Evolutionary conservation across 2,113 vertebrate genomes (phyloP).

Genomic region (Leptocoma aspasia): DNA sequence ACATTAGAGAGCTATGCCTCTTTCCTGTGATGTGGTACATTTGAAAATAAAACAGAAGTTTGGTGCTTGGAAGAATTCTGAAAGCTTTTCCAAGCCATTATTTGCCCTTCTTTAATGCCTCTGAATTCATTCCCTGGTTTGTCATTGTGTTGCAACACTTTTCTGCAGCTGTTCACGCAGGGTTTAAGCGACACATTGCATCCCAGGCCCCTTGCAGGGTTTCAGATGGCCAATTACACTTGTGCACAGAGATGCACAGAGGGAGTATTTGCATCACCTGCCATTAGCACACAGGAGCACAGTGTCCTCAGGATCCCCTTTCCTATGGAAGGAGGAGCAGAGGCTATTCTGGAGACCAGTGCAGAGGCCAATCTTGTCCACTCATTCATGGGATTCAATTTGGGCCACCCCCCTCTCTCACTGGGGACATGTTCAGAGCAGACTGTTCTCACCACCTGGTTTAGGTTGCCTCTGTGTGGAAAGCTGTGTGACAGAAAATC

Average conservation of each 20-base stretch:
- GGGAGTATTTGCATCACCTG: neutral
- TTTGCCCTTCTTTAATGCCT: neutral
- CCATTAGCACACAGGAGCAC: neutral
- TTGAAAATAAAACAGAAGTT: neutral
- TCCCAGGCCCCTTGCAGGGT: neutral
- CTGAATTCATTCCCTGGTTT: neutral
- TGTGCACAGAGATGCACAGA: neutral
- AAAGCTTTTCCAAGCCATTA: neutral
- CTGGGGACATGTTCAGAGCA: neutral
- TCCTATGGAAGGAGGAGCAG: neutral
- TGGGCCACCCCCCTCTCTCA: neutral
- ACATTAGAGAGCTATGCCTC: neutral
- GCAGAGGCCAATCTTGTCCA: neutral
- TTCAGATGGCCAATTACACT: neutral
- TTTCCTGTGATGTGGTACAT: neutral
- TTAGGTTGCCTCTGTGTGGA: neutral
- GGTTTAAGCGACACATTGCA: neutral
- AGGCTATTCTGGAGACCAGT: neutral
- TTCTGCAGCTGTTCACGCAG: neutral
- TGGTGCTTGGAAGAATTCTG: neutral
- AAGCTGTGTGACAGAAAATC: neutral
- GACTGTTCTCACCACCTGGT: neutral
- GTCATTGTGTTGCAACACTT: neutral
- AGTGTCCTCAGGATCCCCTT: neutral
- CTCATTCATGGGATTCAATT: neutral